Percentiles rank a stretch among this genome's conserved stretches.
Conservation (phyloP, 2,888 invertebrate genomes). For the Caradrina clavipalpis region DNA sequence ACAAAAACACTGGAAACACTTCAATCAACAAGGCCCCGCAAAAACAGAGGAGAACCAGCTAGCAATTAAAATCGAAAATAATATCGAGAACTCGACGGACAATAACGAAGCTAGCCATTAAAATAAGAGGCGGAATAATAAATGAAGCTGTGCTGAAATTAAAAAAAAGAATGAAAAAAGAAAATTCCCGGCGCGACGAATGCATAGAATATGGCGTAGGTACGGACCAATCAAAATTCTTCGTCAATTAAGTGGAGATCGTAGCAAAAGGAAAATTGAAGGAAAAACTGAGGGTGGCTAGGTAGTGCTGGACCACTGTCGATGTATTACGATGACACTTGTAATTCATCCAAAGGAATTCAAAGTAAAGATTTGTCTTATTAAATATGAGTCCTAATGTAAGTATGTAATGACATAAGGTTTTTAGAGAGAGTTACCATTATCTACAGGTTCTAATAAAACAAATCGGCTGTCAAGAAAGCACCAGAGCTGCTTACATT, state of each 20-base stretch:
- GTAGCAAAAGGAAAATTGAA: slow-evolving; percentile 90
- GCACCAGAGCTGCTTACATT: not conserved
- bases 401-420: too few relatives aligned
- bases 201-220: slow-evolving; percentile 88
- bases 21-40: slow-evolving; percentile 73
- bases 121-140: slow-evolving; percentile 89
- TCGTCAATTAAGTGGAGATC: slow-evolving; percentile 90
- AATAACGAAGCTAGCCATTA: slow-evolving; percentile 90
- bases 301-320: slow-evolving; percentile 67
- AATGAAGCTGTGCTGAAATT: slow-evolving; percentile 83
- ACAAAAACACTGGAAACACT: slow-evolving; percentile 72
- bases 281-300: slow-evolving; percentile 88
- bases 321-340: slow-evolving; percentile 13
- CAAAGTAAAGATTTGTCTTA: not conserved
- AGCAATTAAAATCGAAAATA: slow-evolving; percentile 87
- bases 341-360: not conserved
- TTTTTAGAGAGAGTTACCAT: too few relatives aligned
- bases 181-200: slow-evolving; percentile 80
- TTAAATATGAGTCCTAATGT: not conserved
- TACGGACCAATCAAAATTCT: slow-evolving; percentile 90
- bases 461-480: not conserved
- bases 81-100: slow-evolving; percentile 83
- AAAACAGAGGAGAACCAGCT: slow-evolving; percentile 73
- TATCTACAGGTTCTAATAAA: not conserved
- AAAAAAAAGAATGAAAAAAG: slow-evolving; percentile 69